Base-by-base conservation (phyloP, 2,888 invertebrate genomes). In the Phyllotreta cruciferae region DNA sequence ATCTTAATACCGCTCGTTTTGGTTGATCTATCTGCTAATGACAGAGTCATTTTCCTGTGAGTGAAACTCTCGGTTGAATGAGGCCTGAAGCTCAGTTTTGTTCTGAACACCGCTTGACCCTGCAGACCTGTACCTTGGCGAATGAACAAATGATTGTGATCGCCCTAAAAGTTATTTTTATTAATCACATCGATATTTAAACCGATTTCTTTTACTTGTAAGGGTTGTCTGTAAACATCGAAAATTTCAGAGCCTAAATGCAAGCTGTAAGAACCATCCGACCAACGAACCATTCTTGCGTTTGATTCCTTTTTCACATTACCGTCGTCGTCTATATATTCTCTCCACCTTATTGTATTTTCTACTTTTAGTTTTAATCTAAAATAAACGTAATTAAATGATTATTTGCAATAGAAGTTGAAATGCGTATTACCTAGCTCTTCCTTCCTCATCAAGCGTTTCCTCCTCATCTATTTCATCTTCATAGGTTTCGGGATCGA, bases 391-490 rank as follows among this genome's bases (percentile, higher is more conserved):
- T 24, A 24, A 24, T 24, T 3, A 24, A 24, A 24, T 24, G 4
- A 24, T 24, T 24, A 4, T 24, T 24, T 24, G 24, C 4, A 24
- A 54, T 35, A 74, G 41, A 38, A 50, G 35, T 34, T n/a, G 7
- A 50, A 57, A 3, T 24, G 13, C 24, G 35, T n/a, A 55, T 56
- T 70, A 88, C 87, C 93, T 87, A 5, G 94, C 93, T 64, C 98
- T 85, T 75, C 98, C 99, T 83, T 99, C 99, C 77, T 99, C 98
- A 78, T 99, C 98, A 72, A 97, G 83, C 0, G 95, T 94, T 80
- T 98, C 98, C 79, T 98, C 98, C 74, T 99, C 98, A 77, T 99
- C 98, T 70, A 98, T 94, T 83, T 99, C 99, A 82, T 98, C 98
- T 79, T 99, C 98, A 79, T 98, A 99, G 0, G 94, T 94, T 66